A percentile compares a stretch with the other conserved stretches of the same genome.
Evolutionary conservation across 2,797 vertebrate species (phyloP).

Genomic region (Luscinia megarhynchos): DNA sequence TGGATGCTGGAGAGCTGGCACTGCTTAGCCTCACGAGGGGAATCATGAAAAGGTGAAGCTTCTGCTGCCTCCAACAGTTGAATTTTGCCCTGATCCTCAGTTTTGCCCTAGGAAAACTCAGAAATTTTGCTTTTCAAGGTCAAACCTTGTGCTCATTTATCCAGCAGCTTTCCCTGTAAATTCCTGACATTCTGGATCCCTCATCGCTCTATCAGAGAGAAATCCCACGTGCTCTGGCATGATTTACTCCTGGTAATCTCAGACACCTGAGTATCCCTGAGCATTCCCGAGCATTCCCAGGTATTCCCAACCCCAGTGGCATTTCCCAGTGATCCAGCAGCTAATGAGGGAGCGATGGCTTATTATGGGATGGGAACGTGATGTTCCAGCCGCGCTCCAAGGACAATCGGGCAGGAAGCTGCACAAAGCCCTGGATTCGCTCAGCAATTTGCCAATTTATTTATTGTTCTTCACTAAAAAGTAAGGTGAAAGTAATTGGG

Average conservation of each 20-base stretch:
- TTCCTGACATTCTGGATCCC: not conserved
- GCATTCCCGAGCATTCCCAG: not conserved
- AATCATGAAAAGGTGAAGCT: not conserved
- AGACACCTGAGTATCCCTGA: not conserved
- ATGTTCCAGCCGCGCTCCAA: not conserved
- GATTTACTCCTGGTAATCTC: not conserved
- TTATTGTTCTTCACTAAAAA: not conserved
- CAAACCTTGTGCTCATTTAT: not conserved
- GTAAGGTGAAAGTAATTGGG: not conserved
- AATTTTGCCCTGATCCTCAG: not conserved
- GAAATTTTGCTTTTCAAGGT: not conserved
- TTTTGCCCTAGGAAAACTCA: not conserved
- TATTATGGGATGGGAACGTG: not conserved
- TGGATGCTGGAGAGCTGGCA: not conserved
- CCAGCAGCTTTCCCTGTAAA: not conserved
- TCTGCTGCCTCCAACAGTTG: not conserved
- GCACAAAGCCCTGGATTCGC: not conserved
- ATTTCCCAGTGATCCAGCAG: not conserved
- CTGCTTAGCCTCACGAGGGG: not conserved
- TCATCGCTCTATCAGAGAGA: not conserved
- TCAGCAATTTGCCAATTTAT: not conserved
- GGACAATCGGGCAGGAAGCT: not conserved
- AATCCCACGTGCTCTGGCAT: not conserved
- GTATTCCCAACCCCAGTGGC: not conserved
- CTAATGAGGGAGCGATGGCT: not conserved